These are phyloP conservation scores for Aspiorhynchus laticeps DNA, from an alignment of 2,113 vertebrate genomes.

Conservation along the genomic window DNA sequence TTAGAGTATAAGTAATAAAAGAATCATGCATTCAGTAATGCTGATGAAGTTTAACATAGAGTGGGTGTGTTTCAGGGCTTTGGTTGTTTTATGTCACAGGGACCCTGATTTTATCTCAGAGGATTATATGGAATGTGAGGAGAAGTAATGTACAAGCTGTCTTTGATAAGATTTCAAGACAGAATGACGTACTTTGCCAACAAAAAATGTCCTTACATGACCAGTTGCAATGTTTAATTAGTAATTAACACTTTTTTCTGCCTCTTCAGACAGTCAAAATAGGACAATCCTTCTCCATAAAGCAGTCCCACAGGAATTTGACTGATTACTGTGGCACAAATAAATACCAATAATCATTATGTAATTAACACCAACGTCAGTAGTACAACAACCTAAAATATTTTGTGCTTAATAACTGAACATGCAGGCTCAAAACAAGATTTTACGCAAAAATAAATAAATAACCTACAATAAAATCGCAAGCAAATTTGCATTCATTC, in stretches of 20 bases:
- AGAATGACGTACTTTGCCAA: neutral
- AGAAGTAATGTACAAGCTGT: neutral
- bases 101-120: neutral
- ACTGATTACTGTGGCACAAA: neutral
- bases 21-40: neutral
- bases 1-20: neutral
- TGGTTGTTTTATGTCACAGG: neutral
- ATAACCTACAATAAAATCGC: neutral
- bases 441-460: neutral
- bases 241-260: neutral
- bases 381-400: neutral
- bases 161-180: conserved; percentile 10
- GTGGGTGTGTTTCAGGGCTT: neutral
- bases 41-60: neutral
- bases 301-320: neutral
- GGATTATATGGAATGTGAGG: neutral
- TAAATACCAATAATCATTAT: neutral
- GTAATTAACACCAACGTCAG: neutral
- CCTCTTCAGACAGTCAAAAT: neutral
- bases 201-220: conserved; percentile 12
- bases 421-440: neutral
- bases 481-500: neutral
- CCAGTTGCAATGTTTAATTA: neutral
- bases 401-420: neutral
- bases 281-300: neutral